Conservation (phyloP, 2,797 vertebrate genomes). For the Paedocypris micromegethes region DNA sequence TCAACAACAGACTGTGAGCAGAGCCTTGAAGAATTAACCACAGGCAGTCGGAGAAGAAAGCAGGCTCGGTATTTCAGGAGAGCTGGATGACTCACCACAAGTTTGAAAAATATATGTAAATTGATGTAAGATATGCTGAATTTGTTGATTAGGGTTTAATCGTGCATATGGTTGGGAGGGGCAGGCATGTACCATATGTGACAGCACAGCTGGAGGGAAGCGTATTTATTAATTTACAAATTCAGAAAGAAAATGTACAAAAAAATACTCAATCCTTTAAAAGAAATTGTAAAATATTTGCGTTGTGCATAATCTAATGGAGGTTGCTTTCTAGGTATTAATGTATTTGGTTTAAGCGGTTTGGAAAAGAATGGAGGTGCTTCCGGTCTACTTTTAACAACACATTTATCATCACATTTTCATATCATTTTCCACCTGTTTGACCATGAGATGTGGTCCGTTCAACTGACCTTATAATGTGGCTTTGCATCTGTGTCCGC, state of each 20-base stretch:
- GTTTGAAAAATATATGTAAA: slow-evolving; percentile 4
- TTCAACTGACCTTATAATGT: slow-evolving; percentile 7
- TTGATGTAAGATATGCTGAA: background rate
- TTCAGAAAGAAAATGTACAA: background rate
- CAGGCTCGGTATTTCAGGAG: background rate
- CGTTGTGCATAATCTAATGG: too few species aligned
- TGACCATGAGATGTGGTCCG: background rate
- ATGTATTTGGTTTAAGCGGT: too few species aligned
- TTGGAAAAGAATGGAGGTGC: background rate
- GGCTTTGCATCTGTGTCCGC: slow-evolving; percentile 12
- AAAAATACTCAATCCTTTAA: too few species aligned
- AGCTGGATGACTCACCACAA: background rate
- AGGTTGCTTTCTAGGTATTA: too few species aligned
- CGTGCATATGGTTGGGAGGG: background rate
- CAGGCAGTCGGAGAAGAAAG: slow-evolving; percentile 22
- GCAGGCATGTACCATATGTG: background rate
- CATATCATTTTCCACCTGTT: slow-evolving; percentile 6
- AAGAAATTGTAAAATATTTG: too few species aligned
- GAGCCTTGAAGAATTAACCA: slow-evolving; percentile 18
- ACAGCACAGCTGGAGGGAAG: background rate
- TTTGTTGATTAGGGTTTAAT: background rate
- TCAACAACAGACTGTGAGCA: slow-evolving; percentile 27
- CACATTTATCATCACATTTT: background rate
- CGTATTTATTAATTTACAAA: too few species aligned
- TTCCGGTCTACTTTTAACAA: background rate